Evolutionary conservation across 2,888 invertebrate species (phyloP), one percentile per base, ranked within the genome.

Genomic region (Lasioglossum pauxillum): DNA sequence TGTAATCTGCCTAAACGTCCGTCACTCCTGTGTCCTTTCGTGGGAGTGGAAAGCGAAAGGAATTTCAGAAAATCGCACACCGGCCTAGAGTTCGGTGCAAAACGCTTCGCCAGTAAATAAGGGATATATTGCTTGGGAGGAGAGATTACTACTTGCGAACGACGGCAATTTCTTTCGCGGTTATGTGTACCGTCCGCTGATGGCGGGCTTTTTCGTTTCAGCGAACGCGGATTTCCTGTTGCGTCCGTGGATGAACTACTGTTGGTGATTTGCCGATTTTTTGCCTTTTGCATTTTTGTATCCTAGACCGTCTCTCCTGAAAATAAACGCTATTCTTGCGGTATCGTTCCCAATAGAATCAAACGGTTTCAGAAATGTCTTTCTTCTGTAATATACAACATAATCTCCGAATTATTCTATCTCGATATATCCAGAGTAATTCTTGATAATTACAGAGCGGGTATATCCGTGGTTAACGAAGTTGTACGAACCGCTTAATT

Each of bases 101-200:
- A 87, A 85, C 85, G 86, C 79, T 78, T 75, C 79, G 82, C 85
- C 75, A 83, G 88, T 80, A 90, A 90, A 88, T 88, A 90, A 90
- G 87, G 88, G 85, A 90, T 90, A 89, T 90, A 88, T 90, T 90
- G 85, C 75, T 75, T 79, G 85, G 77, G 67, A 85, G 83, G 88
- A 84, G 80, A 89, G 88, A 88, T 90, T 90, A 83, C 90, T 85
- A 85, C 82, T 85, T 86, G 86, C 88, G 86, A 87, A 88, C 85
- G 84, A 90, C 83, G 81, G 90, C 82, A 90, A 90, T 90, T 88
- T 88, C 90, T 88, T 88, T 90, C 90, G 90, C 90, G 90, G 90
- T 90, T 90, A 87, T 88, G 84, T 88, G 84, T 83, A 89, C 88
- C 86, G 84, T 86, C 80, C 83, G 75, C 78, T 83, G 89, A 89